These are phyloP conservation scores for Embidobia sp. DNA, from an alignment of 2,888 invertebrate genomes.

Conservation along the genomic window DNA sequence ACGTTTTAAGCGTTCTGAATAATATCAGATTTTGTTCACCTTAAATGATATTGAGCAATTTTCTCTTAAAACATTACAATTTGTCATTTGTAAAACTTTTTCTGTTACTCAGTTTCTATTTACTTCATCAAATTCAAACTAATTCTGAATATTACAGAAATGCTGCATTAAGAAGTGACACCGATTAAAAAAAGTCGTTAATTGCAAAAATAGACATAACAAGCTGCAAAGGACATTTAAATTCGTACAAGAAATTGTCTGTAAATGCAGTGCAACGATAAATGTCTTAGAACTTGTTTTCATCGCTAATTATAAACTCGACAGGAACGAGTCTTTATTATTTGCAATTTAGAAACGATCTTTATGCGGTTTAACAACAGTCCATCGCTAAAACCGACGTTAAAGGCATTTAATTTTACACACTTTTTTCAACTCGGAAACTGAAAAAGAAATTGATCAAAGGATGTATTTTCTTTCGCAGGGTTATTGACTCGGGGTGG, in stretches of 20 bases:
- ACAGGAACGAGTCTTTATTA: slow-evolving; percentile 10
- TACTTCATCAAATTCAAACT: no score
- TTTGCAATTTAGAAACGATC: slow-evolving; percentile 6
- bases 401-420: slow-evolving; percentile 8
- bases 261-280: not conserved
- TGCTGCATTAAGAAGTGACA: not conserved
- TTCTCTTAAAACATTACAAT: no score
- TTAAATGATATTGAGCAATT: no score
- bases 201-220: not conserved
- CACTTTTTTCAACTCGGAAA: not conserved
- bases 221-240: not conserved
- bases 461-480: not conserved
- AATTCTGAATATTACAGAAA: not conserved
- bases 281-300: not conserved
- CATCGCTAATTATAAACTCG: slow-evolving; percentile 8
- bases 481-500: slow-evolving; percentile 1
- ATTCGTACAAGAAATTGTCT: not conserved
- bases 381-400: not conserved
- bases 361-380: not conserved
- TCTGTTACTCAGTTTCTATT: no score
- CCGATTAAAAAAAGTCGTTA: not conserved
- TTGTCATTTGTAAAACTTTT: no score
- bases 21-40: no score
- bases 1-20: no score
- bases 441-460: slow-evolving; percentile 5